Percentiles rank a stretch among this genome's conserved stretches.
Evolutionary conservation across 2,888 invertebrate species (phyloP).

Genomic region (Drosophila neotestacea): DNA sequence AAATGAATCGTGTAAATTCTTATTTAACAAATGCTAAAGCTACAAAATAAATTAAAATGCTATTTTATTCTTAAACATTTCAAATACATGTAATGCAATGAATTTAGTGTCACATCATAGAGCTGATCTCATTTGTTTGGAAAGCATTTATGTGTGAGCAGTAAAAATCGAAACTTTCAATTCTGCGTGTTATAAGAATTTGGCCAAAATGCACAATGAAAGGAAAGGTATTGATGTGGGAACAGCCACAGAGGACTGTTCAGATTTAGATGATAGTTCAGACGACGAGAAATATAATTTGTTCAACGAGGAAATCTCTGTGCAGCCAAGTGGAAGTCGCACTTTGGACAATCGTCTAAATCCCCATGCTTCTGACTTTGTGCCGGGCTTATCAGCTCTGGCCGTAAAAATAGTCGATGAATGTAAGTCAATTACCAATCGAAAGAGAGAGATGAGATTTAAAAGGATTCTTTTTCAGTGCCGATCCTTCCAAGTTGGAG

Average conservation of each 20-base stretch:
- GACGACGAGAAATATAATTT: neutral
- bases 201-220: conserved; percentile 29
- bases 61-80: neutral
- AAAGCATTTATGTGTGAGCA: conserved; percentile 8
- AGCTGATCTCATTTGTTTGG: conserved; percentile 8
- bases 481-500: conserved; percentile 51
- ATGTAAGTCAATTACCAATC: conserved; percentile 27
- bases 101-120: conserved; percentile 1
- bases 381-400: conserved; percentile 43
- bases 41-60: neutral
- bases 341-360: conserved; percentile 57
- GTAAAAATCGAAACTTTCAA: conserved; percentile 9
- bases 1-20: no score
- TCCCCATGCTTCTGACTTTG: conserved; percentile 68
- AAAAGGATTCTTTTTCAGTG: conserved; percentile 42
- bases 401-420: conserved; percentile 50
- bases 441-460: neutral
- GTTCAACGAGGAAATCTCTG: neutral
- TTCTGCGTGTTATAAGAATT: conserved; percentile 16
- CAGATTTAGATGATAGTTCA: conserved; percentile 12
- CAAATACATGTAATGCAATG: neutral
- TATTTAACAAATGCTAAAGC: no score
- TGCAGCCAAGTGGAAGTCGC: conserved; percentile 36
- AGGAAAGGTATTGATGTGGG: conserved; percentile 17
- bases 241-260: conserved; percentile 17